These are phyloP conservation scores for Acromyrmex heyeri DNA, from an alignment of 1,140 invertebrate species.

Conservation along the genomic window DNA sequence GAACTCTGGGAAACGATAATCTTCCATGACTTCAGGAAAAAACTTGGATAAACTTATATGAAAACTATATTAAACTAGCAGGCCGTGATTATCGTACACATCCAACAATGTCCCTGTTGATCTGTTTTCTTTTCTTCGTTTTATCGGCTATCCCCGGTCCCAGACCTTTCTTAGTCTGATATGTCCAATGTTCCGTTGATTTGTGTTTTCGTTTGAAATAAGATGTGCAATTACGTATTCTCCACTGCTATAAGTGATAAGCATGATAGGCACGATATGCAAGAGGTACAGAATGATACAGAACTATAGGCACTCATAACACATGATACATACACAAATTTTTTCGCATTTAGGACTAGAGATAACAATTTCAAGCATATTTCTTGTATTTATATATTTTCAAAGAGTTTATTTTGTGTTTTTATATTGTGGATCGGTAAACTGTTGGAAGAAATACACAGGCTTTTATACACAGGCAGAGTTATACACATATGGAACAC, in stretches of 20 bases:
- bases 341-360: background rate
- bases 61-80: background rate
- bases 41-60: background rate
- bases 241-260: slow-evolving; percentile 11
- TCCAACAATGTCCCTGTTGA: background rate
- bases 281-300: background rate
- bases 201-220: background rate
- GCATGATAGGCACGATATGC: background rate
- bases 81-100: background rate
- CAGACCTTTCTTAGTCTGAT: too few species aligned
- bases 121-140: too few species aligned
- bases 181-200: too few species aligned
- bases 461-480: too few species aligned
- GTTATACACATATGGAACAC: too few species aligned
- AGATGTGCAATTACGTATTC: background rate
- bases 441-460: background rate
- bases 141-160: too few species aligned
- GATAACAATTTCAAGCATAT: background rate
- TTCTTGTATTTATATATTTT: background rate
- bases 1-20: too few species aligned
- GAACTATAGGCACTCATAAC: background rate
- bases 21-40: background rate
- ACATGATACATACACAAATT: background rate
- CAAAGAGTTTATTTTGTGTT: background rate
- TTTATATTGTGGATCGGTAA: background rate